Evolutionary conservation across 2,113 vertebrate genomes (phyloP).

Genomic region (Syrrhaptes paradoxus): DNA sequence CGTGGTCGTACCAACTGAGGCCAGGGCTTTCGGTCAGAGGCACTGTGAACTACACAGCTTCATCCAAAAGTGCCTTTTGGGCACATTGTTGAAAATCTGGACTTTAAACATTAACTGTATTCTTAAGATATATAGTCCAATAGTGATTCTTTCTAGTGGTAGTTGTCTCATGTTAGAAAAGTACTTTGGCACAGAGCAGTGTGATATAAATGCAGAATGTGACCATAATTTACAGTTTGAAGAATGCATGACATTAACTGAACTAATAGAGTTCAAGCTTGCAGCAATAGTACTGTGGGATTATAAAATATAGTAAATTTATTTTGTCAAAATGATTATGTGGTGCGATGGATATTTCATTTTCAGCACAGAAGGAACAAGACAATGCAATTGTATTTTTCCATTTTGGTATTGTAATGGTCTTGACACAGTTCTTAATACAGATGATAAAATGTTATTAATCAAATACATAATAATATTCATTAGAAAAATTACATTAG

Average conservation of each 20-base stretch:
- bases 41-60: background rate
- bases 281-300: background rate
- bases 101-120: background rate
- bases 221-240: background rate
- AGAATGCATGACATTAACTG: background rate
- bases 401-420: background rate
- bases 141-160: background rate
- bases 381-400: background rate
- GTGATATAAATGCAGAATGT: background rate
- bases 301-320: background rate
- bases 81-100: background rate
- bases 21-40: background rate
- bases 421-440: background rate
- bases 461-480: slow-evolving; percentile 9
- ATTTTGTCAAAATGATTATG: background rate
- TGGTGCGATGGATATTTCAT: background rate
- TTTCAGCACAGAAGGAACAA: background rate
- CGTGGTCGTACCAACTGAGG: background rate
- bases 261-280: background rate
- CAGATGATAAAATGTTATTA: background rate
- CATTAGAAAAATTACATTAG: slow-evolving; percentile 41
- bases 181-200: background rate
- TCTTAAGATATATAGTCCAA: background rate
- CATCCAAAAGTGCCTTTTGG: background rate
- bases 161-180: background rate